Conservation (phyloP, 2,113 vertebrate genomes). For the Chaetodon auriga region DNA sequence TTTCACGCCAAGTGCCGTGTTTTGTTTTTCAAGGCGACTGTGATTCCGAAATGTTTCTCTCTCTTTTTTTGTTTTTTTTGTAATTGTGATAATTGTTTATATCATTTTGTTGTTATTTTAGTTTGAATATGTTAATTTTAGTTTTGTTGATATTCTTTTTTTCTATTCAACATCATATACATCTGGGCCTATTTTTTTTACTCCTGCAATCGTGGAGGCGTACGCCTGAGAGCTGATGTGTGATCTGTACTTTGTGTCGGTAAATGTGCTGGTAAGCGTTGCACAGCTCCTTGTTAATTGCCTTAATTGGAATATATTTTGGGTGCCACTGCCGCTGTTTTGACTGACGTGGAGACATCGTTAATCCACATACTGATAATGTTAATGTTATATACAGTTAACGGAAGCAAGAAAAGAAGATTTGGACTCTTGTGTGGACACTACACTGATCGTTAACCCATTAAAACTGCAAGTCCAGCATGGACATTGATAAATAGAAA, state of each 20-base stretch:
- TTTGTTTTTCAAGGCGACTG: slow-evolving; percentile 53
- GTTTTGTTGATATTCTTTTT: slow-evolving; percentile 39
- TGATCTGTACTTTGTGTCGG: slow-evolving; percentile 39
- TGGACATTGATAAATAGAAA: not conserved
- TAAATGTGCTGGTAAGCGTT: slow-evolving; percentile 41
- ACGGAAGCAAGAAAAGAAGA: slow-evolving; percentile 12
- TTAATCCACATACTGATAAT: slow-evolving; percentile 31
- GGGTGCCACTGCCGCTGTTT: slow-evolving; percentile 35
- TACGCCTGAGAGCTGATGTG: slow-evolving; percentile 52
- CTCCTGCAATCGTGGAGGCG: slow-evolving; percentile 42
- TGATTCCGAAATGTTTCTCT: slow-evolving; percentile 62
- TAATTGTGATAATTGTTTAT: slow-evolving; percentile 72
- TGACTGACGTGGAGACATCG: slow-evolving; percentile 26
- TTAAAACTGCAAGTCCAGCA: slow-evolving; percentile 22
- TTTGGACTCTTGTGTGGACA: slow-evolving; percentile 13
- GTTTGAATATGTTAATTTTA: slow-evolving; percentile 64
- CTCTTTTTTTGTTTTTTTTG: slow-evolving; percentile 43
- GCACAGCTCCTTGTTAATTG: slow-evolving; percentile 68
- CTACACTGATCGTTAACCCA: not conserved
- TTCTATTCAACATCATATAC: slow-evolving; percentile 51
- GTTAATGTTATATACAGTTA: not conserved
- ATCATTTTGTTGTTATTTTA: slow-evolving; percentile 50
- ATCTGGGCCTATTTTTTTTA: slow-evolving; percentile 48
- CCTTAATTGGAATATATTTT: slow-evolving; percentile 74
- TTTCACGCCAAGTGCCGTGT: slow-evolving; percentile 45